Evolutionary conservation across 2,797 vertebrate genomes (phyloP).

Genomic region (Betta splendens): DNA sequence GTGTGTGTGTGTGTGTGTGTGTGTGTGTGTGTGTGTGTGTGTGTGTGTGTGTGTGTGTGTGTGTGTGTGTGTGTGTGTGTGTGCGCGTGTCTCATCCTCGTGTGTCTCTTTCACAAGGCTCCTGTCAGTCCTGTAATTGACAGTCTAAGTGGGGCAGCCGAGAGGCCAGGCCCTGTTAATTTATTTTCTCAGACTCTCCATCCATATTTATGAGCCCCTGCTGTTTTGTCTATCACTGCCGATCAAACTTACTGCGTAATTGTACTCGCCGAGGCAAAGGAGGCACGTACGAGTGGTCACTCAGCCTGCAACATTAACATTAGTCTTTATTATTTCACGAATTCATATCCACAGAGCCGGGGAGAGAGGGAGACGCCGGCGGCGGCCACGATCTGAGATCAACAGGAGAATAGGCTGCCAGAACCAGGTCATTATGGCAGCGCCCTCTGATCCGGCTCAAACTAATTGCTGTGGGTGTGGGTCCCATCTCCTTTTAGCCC

Average conservation of each 20-base stretch:
- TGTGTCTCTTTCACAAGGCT: constrained; percentile 85
- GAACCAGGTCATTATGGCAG: constrained; percentile 71
- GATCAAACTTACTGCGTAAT: constrained; percentile 89
- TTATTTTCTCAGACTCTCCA: constrained; percentile 92
- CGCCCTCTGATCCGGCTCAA: constrained; percentile 72
- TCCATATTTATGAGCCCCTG: constrained; percentile 98
- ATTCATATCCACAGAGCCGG: constrained; percentile 55
- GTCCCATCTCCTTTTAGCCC: constrained; percentile 56
- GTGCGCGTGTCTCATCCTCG: constrained; percentile 74
- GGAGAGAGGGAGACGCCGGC: constrained; percentile 37
- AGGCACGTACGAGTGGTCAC: constrained; percentile 78
- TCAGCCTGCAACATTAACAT: constrained; percentile 65
- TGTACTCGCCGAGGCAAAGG: constrained; percentile 86
- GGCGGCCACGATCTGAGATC: constrained; percentile 60
- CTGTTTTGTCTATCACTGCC: constrained; percentile 96
- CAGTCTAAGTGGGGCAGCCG: constrained; percentile 94
- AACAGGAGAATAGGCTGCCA: constrained; percentile 66
- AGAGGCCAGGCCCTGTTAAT: constrained; percentile 93
- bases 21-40: constrained; percentile 31
- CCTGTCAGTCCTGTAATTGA: constrained; percentile 91
- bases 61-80: constrained; percentile 23
- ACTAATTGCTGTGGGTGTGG: constrained; percentile 67
- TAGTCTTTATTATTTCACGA: constrained; percentile 80
- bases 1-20: constrained; percentile 16
- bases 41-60: constrained; percentile 51